Evolutionary conservation across 2,797 vertebrate species (phyloP), one percentile per base, ranked within the genome.

Genomic region (Platyrinchus mystaceus): DNA sequence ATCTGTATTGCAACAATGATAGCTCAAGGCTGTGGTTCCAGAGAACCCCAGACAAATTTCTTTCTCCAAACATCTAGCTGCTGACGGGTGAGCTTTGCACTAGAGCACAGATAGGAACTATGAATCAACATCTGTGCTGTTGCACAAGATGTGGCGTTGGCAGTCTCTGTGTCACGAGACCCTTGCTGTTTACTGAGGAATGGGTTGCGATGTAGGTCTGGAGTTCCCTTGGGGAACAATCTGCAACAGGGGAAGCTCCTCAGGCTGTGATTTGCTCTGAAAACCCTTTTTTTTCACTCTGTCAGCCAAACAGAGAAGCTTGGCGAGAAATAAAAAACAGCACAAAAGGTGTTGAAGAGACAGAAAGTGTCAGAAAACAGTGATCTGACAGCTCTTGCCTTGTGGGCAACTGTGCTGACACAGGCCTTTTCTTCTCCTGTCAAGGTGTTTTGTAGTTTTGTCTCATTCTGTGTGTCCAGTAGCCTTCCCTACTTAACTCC

Each of bases 381-480:
- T 88, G 94, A 96, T 95, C 91, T 96, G 96, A 95, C 94, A 96
- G 96, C 83, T 96, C 93, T 90, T 91, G 87, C 93, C 91, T 96
- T 83, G 89, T 92, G 90, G 95, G 92, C 89, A 96, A 93, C 81
- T 90, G 56, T 87, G 85, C 89, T 90, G 90, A 93, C 94, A 96
- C 66, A 91, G 74, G 88, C 60, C 70, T 97, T 95, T 46, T 96
- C 84, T 90, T 96, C 84, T 96, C 63, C 85, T 87, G 85, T 93
- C 91, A 95, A 93, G 86, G 79, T 94, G 75, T 95, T 97, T 95
- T 85, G 71, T 84, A 94, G 79, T 69, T 81, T 90, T 90, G 91
- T 86, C 87, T 95, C 77, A 84, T 89, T 87, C 68, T 20, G 10
- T 79, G 78, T 10, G 49, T 86, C 95, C 90, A 89, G 78, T 71